Conservation (phyloP, 2,797 vertebrate genomes). For the Molossus alvarezi region DNA sequence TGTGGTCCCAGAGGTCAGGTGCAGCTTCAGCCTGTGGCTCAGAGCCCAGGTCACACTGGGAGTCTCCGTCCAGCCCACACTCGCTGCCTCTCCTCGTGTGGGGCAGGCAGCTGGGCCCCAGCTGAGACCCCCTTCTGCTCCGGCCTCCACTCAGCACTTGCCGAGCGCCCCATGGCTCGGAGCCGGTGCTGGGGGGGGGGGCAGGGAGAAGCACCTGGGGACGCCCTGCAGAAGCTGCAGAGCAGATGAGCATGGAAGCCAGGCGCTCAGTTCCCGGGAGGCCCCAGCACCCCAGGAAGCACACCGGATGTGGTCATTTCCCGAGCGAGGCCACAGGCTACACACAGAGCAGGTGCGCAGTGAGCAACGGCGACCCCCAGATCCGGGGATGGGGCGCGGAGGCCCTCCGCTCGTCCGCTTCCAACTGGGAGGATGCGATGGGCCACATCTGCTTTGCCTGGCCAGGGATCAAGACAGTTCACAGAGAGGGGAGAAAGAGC, state of each 20-base stretch:
- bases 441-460: not conserved
- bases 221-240: not conserved
- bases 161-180: accelerated
- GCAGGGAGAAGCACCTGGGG: accelerated
- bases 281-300: accelerated
- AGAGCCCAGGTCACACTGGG: not conserved
- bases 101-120: not conserved
- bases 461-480: not conserved
- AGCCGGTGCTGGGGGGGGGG: not conserved
- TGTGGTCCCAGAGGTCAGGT: not conserved
- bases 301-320: not conserved
- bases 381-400: accelerated
- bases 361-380: accelerated
- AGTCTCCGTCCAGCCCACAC: not conserved
- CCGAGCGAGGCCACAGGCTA: not conserved
- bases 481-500: not conserved
- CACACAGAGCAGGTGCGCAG: accelerated
- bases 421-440: too few species aligned
- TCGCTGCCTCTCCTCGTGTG: accelerated
- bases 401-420: not conserved
- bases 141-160: not conserved
- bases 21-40: not conserved
- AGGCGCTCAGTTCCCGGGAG: not conserved
- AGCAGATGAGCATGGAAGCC: not conserved
- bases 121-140: not conserved